A percentile compares a stretch with the other conserved stretches of the same genome.
Evolutionary conservation across 2,797 vertebrate species (phyloP).

Genomic region (Notoglanidium macrostoma): DNA sequence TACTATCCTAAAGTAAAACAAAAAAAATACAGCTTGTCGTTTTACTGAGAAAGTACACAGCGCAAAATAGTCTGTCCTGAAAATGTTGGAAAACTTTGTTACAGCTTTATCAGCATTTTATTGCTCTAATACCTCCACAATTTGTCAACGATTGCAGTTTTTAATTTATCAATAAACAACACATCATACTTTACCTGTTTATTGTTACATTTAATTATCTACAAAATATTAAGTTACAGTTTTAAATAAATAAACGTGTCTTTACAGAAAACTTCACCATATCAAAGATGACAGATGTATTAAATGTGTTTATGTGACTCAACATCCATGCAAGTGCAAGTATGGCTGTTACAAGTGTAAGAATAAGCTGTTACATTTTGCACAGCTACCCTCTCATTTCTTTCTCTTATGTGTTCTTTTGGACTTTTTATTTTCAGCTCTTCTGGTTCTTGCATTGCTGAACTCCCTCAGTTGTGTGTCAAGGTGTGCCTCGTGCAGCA

Average conservation of each 20-base stretch:
- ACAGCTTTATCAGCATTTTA: background rate
- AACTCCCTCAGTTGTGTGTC: background rate
- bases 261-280: background rate
- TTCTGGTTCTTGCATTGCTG: slow-evolving; percentile 2
- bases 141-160: background rate
- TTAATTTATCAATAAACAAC: background rate
- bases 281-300: background rate
- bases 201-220: background rate
- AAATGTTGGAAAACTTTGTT: background rate
- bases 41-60: background rate
- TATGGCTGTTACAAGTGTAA: no score
- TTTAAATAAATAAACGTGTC: background rate
- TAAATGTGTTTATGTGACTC: background rate
- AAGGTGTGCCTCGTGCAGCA: background rate
- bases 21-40: background rate
- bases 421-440: background rate
- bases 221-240: background rate
- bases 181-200: background rate
- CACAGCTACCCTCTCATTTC: background rate
- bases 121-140: background rate
- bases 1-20: background rate
- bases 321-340: background rate
- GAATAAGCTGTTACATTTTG: background rate
- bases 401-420: background rate
- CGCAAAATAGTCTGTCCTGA: background rate